Evolutionary conservation across 2,113 vertebrate genomes (phyloP), one percentile per base, ranked within the genome.

Genomic region (Spea bombifrons): DNA sequence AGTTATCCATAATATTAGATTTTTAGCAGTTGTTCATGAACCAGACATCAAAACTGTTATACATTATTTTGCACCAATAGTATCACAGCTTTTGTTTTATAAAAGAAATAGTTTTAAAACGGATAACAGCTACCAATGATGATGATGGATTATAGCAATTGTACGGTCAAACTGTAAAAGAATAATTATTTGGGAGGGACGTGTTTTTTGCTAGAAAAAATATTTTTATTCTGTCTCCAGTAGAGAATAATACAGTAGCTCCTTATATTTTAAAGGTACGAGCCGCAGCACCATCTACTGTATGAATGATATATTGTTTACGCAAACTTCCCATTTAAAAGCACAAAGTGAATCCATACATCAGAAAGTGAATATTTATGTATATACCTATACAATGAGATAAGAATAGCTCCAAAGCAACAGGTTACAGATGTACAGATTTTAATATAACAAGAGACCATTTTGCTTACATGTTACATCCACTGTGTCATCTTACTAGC

Each of bases 271-370:
- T 61, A 17, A n/a, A 73, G 65, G 12, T 65, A 79, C 66, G 63
- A 66, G 43, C 49, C 12, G 66, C 43, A 79, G 76, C 10, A 57
- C 69, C 76, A 79, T 55, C 76, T 79, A 70, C 67, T 79, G 76
- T 66, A 17, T 70, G 16, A 64, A 52, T 46, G 10, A 7, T 71
- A 17, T 49, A 65, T 45, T 30, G 6, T 2, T 53, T 47, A 13
- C 17, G 45, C 10, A 66, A 45, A 16, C n/a, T 9, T 49, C 30
- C 30, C 30, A 66, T 53, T 7, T 45, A 8, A 2, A 73, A n/a
- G 59, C 57, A 46, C 9, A 61, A 5, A 59, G 71, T n/a, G 16
- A 44, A 71, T 55, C 0, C 13, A 73, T 44, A 43, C 30, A 30
- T 30, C 30, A 30, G 30, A 30, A 30, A 30, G 30, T 30, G 30